Percentiles rank a stretch among this genome's conserved stretches.
phyloP scores from a whole-genome alignment of 1,140 invertebrate species.

The Pachypsylla venusta region DNA sequence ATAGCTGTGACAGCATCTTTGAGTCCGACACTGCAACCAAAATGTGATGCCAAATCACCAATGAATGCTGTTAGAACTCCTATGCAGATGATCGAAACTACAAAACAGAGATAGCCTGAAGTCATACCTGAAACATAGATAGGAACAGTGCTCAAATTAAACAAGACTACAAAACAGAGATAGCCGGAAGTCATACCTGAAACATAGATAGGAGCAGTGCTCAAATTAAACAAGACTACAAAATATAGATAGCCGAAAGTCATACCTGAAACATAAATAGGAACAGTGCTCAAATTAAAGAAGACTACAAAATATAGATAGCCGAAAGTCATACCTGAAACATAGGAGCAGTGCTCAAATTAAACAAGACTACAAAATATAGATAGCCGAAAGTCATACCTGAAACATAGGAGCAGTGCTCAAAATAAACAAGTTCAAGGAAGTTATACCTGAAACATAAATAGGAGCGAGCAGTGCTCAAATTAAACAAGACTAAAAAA shows the following conservation, averaged over 20 bases:
- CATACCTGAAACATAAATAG: slow-evolving; percentile 41
- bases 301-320: too few species aligned
- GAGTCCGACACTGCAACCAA: slow-evolving; percentile 93
- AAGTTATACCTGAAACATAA: slow-evolving; percentile 47
- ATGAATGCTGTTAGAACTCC: slow-evolving; percentile 90
- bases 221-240: too few species aligned
- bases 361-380: too few species aligned
- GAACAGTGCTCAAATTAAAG: too few species aligned
- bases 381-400: too few species aligned
- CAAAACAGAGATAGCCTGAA: slow-evolving; percentile 87
- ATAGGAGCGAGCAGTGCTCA: too few species aligned
- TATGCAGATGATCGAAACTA: slow-evolving; percentile 82
- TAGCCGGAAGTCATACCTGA: slow-evolving; percentile 73
- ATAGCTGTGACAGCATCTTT: slow-evolving; percentile 94
- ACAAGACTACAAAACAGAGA: slow-evolving; percentile 80
- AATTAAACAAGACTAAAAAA: too few species aligned
- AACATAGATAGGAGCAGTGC: slow-evolving; percentile 25
- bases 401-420: too few species aligned
- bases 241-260: slow-evolving; percentile 84
- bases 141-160: too few species aligned
- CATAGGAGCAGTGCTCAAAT: too few species aligned
- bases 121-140: slow-evolving; percentile 44
- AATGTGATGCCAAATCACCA: slow-evolving; percentile 89
- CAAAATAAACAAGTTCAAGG: too few species aligned
- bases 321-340: too few species aligned